Percentiles rank a stretch among this genome's conserved stretches.
Conservation (phyloP, 1,140 invertebrate species). For the Drosophila ficusphila region DNA sequence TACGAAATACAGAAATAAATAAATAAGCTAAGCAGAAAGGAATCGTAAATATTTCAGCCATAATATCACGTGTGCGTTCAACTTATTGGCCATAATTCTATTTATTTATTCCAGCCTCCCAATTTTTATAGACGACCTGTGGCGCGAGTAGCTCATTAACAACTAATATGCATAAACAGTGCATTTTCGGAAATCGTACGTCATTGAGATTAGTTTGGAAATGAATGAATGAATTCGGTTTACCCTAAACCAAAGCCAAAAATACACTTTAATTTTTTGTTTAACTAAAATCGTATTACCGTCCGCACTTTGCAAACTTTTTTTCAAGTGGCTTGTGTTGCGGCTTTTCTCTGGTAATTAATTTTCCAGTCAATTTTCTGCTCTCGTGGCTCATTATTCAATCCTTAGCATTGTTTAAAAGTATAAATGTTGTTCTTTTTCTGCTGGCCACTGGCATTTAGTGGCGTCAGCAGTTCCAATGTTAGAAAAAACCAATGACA, state of each 20-base stretch:
- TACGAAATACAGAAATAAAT: slow-evolving; percentile 20
- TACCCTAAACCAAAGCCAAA: not conserved
- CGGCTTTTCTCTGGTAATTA: slow-evolving; percentile 35
- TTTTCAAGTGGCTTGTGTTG: slow-evolving; percentile 21
- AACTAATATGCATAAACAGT: slow-evolving; percentile 54
- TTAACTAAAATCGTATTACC: slow-evolving; percentile 19
- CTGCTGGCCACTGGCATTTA: slow-evolving; percentile 14
- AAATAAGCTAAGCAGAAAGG: slow-evolving; percentile 27
- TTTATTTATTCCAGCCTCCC: slow-evolving; percentile 59
- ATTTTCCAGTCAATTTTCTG: slow-evolving; percentile 41
- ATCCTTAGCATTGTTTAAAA: slow-evolving; percentile 33
- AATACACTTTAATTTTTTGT: not conserved
- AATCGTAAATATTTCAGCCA: slow-evolving; percentile 63
- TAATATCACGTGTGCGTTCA: slow-evolving; percentile 61
- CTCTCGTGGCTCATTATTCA: slow-evolving; percentile 31
- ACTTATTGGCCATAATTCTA: slow-evolving; percentile 58
- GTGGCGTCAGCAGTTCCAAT: slow-evolving; percentile 57
- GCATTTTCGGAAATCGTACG: slow-evolving; percentile 18
- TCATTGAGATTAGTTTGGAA: slow-evolving; percentile 26
- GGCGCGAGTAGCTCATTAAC: slow-evolving; percentile 61
- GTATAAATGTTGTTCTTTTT: not conserved
- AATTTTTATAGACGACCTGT: slow-evolving; percentile 52
- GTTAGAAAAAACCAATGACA: slow-evolving; percentile 33
- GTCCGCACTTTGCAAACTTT: slow-evolving; percentile 21
- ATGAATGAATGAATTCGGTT: slow-evolving; percentile 6